Evolutionary conservation across 2,888 invertebrate species (phyloP).

Genomic region (Xestoiulus laeticollis): DNA sequence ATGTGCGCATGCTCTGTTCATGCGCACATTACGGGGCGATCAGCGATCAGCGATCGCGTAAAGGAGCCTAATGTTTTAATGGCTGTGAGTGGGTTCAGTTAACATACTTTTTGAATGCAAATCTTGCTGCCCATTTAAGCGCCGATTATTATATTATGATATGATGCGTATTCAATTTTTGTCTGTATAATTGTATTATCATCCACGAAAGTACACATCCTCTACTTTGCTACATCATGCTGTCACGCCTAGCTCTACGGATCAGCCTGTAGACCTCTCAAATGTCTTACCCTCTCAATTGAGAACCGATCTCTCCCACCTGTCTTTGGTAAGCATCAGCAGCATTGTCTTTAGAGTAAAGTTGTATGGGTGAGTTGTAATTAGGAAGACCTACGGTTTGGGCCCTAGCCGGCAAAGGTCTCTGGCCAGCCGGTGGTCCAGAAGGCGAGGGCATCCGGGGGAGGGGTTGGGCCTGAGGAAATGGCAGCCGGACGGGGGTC

Average conservation of each 20-base stretch:
- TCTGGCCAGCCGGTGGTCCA: conserved; percentile 60
- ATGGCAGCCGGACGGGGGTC: conserved; percentile 45
- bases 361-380: conserved; percentile 62
- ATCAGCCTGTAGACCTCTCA: neutral
- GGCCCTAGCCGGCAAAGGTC: conserved; percentile 57
- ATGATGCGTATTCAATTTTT: no score
- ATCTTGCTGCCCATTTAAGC: no score
- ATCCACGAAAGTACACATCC: neutral
- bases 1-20: no score
- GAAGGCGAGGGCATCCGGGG: conserved; percentile 59
- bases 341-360: conserved; percentile 62
- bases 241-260: neutral
- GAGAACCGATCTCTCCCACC: conserved; percentile 57
- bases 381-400: conserved; percentile 58
- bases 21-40: no score
- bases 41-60: no score
- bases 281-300: conserved; percentile 53
- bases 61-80: no score
- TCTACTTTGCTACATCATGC: neutral
- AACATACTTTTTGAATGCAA: no score
- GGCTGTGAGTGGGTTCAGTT: no score
- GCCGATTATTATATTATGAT: no score
- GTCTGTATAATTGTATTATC: neutral
- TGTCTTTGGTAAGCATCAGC: conserved; percentile 59
- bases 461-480: conserved; percentile 53